A percentile compares a stretch with the other conserved stretches of the same genome.
Conservation (phyloP, 2,113 vertebrate species). For the Gobio gobio region DNA sequence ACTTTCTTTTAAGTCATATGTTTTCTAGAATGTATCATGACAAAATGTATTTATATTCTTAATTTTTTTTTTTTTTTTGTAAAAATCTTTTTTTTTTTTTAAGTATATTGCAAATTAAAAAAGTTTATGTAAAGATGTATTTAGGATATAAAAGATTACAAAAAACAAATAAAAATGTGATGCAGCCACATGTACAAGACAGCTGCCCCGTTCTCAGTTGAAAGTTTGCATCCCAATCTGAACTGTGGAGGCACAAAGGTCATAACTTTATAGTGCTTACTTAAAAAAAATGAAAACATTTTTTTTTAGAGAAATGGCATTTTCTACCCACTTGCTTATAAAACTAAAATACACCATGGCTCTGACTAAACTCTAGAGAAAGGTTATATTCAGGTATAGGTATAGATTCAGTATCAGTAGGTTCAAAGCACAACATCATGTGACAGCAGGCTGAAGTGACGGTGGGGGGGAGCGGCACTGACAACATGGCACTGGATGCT, state of each 20-base stretch:
- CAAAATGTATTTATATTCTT: background rate
- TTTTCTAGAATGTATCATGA: background rate
- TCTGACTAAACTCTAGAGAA: background rate
- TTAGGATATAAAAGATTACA: background rate
- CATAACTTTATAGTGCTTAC: background rate
- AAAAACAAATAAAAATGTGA: background rate
- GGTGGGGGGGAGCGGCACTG: slow-evolving; percentile 23
- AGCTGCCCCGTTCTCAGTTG: background rate
- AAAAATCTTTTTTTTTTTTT: too few relatives aligned
- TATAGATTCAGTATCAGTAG: background rate
- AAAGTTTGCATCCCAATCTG: slow-evolving; percentile 22
- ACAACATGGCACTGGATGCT: slow-evolving; percentile 61
- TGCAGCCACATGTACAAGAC: background rate
- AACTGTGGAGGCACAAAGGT: slow-evolving; percentile 15
- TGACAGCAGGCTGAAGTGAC: slow-evolving; percentile 22
- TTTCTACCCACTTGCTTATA: too few relatives aligned
- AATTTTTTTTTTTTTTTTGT: background rate
- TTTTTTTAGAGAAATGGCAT: too few relatives aligned
- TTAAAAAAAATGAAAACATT: background rate
- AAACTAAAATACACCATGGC: background rate
- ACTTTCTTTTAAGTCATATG: background rate
- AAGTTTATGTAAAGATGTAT: background rate
- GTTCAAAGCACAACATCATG: slow-evolving; percentile 43
- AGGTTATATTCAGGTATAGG: too few relatives aligned
- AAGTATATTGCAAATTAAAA: background rate